Conservation (phyloP, 2,888 invertebrate genomes). For the Colostygia pectinataria region DNA sequence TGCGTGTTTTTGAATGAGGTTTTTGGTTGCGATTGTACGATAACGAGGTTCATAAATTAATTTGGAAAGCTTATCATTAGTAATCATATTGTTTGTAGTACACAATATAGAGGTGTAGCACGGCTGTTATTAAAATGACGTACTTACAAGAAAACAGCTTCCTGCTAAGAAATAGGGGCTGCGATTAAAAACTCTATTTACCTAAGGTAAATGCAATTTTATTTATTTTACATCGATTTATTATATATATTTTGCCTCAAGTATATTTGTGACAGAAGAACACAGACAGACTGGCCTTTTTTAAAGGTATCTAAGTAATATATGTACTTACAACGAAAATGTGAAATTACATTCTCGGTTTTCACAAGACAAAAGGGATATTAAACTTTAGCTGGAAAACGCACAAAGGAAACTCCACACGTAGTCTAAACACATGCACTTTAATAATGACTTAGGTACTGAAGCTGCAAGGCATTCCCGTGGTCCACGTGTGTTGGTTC, state of each 20-base stretch:
- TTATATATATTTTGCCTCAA: no score
- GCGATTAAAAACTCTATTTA: no score
- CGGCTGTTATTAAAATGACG: no score
- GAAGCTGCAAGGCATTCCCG: no score
- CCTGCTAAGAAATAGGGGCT: no score
- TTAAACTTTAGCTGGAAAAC: conserved; percentile 18
- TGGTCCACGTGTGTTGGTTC: no score
- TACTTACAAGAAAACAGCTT: no score
- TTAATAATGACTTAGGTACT: no score
- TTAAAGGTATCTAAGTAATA: background rate
- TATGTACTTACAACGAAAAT: background rate
- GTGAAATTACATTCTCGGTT: conserved; percentile 15
- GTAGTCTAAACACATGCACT: conserved; percentile 3
- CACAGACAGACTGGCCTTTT: background rate
- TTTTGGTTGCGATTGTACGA: background rate
- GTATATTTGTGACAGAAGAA: no score
- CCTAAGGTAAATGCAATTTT: no score
- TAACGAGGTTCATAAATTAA: background rate
- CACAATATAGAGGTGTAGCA: no score
- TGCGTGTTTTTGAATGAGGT: conserved; percentile 4
- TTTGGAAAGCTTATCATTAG: background rate
- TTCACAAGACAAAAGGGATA: conserved; percentile 10
- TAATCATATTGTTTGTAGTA: background rate
- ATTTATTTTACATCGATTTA: no score
- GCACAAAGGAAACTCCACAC: conserved; percentile 17